Evolutionary conservation across 2,888 invertebrate species (phyloP).

Genomic region (Nomada flava): DNA sequence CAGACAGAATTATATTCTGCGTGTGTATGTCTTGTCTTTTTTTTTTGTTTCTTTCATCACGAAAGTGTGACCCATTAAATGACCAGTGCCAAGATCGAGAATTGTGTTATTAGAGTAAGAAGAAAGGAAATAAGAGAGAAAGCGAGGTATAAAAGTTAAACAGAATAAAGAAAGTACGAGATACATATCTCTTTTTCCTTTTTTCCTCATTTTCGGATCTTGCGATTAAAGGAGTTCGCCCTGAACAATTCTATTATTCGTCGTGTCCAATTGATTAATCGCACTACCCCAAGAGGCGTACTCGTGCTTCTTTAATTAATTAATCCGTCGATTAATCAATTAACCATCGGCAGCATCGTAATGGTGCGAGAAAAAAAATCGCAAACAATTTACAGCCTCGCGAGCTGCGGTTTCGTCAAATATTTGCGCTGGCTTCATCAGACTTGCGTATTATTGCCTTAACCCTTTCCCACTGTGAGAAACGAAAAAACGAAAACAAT

Average conservation of each 20-base stretch:
- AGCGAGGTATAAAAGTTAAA: slow-evolving; percentile 62
- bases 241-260: too few relatives aligned
- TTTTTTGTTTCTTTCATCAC: background rate
- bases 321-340: too few relatives aligned
- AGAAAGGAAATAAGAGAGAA: slow-evolving; percentile 63
- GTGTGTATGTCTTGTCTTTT: background rate
- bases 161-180: slow-evolving; percentile 64
- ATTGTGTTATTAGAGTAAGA: slow-evolving; percentile 51
- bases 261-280: too few relatives aligned
- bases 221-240: background rate
- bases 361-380: slow-evolving; percentile 3
- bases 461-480: slow-evolving; percentile 19
- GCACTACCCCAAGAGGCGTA: too few relatives aligned
- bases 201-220: background rate
- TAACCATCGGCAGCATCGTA: background rate
- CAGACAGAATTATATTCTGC: background rate
- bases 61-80: background rate
- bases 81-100: slow-evolving; percentile 4
- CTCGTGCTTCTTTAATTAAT: too few relatives aligned
- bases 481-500: slow-evolving; percentile 21
- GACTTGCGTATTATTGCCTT: background rate
- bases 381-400: slow-evolving; percentile 1
- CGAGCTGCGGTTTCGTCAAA: slow-evolving; percentile 30
- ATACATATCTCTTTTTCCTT: slow-evolving; percentile 13
- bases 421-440: slow-evolving; percentile 62